phyloP scores from a whole-genome alignment of 2,797 vertebrate genomes.

The Macrochelys suwanniensis region DNA sequence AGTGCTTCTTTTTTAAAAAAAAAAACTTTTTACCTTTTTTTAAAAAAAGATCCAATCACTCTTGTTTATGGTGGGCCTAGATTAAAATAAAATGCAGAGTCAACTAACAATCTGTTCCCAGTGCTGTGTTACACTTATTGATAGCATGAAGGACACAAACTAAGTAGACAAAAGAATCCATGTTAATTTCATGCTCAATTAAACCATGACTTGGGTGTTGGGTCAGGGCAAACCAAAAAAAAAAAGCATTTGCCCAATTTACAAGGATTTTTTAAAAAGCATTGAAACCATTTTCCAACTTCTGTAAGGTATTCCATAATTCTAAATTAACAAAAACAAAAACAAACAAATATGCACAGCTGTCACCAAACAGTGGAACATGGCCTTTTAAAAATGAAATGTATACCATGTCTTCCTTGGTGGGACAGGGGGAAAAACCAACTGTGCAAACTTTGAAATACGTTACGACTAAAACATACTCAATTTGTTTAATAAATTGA shows the following conservation, averaged over 20 bases:
- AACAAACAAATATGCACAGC: neutral
- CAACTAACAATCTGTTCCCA: neutral
- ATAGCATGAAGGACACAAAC: conserved; percentile 1
- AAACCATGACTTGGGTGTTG: neutral
- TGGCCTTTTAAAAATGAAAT: neutral
- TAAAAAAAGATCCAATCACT: neutral
- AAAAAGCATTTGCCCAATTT: neutral
- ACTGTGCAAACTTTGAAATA: neutral
- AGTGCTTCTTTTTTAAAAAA: neutral
- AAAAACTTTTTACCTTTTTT: neutral
- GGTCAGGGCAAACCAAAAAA: neutral
- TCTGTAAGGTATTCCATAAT: neutral
- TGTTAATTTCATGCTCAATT: conserved; percentile 70
- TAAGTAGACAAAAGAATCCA: conserved; percentile 55
- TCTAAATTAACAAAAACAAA: neutral
- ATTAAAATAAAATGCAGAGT: neutral
- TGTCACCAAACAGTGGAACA: neutral
- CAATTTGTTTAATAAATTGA: neutral
- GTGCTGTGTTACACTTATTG: neutral
- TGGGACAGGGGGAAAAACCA: neutral
- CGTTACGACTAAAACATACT: no score
- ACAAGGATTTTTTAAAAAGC: neutral
- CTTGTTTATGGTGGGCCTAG: neutral
- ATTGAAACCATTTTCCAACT: neutral
- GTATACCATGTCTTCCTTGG: rapidly evolving